Percentiles rank a stretch among this genome's conserved stretches.
Conservation (phyloP, 2,797 vertebrate species). For the Cirrhinus molitorella region DNA sequence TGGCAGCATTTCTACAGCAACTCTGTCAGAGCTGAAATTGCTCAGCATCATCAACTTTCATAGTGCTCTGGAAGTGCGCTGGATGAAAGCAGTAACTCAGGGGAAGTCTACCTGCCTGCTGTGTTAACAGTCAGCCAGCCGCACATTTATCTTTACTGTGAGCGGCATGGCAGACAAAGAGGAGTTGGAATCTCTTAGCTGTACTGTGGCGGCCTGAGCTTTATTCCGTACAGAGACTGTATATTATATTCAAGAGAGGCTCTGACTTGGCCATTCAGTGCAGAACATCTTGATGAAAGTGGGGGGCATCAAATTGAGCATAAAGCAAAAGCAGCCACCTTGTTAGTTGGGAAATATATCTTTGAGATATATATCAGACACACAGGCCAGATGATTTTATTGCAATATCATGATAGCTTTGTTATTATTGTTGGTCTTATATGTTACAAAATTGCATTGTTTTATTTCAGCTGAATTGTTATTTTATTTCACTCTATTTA, state of each 20-base stretch:
- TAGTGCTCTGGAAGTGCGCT: constrained; percentile 41
- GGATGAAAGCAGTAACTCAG: constrained; percentile 43
- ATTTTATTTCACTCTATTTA: neutral
- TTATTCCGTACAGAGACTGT: neutral
- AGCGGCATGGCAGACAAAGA: constrained; percentile 4
- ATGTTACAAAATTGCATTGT: neutral
- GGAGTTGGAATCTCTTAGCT: constrained; percentile 9
- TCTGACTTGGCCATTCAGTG: neutral
- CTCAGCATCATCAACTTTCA: constrained; percentile 56
- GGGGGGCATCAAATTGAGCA: constrained; percentile 1
- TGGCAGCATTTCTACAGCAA: constrained; percentile 37
- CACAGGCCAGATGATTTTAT: neutral
- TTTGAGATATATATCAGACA: neutral
- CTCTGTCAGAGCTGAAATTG: constrained; percentile 54
- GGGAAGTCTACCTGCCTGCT: constrained; percentile 52
- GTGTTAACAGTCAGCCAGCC: constrained; percentile 36
- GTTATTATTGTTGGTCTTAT: neutral
- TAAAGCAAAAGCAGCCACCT: neutral
- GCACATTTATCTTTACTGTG: constrained; percentile 39
- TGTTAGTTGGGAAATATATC: neutral
- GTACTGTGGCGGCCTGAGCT: constrained; percentile 19
- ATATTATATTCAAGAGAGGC: constrained; percentile 14
- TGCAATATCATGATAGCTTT: neutral
- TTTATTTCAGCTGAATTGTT: neutral
- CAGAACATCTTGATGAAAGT: neutral